Evolutionary conservation across 1,140 invertebrate genomes (phyloP).

Genomic region (Macrosteles quadrilineatus): DNA sequence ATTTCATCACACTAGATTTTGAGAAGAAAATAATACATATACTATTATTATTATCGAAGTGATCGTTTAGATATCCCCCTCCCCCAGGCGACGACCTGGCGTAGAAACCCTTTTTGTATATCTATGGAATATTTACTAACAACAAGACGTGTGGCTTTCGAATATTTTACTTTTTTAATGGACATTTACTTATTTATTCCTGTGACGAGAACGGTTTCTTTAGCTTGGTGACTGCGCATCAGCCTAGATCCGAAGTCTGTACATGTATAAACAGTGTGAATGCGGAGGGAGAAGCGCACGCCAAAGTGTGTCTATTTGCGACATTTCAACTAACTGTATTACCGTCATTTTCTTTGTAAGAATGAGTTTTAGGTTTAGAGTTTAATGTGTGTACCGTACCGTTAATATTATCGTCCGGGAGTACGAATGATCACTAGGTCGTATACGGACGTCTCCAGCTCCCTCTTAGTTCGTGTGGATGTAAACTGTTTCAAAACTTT

Average conservation of each 20-base stretch:
- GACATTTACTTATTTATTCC: constrained; percentile 35
- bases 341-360: constrained; percentile 38
- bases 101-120: constrained; percentile 34
- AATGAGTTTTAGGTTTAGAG: constrained; percentile 39
- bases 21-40: constrained; percentile 29
- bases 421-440: constrained; percentile 29
- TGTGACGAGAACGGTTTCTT: constrained; percentile 30
- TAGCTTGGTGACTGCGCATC: constrained; percentile 31
- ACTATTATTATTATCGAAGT: constrained; percentile 28
- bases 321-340: constrained; percentile 34
- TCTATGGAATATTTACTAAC: constrained; percentile 36
- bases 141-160: constrained; percentile 33
- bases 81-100: constrained; percentile 1
- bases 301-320: constrained; percentile 5
- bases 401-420: constrained; percentile 36
- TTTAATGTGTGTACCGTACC: constrained; percentile 41
- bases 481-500: constrained; percentile 26
- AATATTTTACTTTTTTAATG: constrained; percentile 36
- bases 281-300: constrained; percentile 5
- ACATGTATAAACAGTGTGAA: constrained; percentile 33
- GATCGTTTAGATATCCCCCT: constrained; percentile 28
- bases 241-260: constrained; percentile 30
- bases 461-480: constrained; percentile 18
- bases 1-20: constrained; percentile 28
- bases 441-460: not conserved